Evolutionary conservation across 2,888 invertebrate genomes (phyloP).

Genomic region (Erebia aethiops): DNA sequence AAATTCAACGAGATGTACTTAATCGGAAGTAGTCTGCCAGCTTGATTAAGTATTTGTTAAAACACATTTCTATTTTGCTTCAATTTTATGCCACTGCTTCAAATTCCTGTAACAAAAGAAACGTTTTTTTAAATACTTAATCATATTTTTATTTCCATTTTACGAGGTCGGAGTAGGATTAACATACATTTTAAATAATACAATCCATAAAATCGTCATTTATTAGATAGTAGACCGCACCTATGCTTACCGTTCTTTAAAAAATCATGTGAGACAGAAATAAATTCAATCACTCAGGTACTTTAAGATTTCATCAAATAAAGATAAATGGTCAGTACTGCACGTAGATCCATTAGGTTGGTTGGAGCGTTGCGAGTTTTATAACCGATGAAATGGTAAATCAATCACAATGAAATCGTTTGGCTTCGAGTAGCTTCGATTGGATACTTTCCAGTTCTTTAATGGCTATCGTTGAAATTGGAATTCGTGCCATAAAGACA

Average conservation of each 20-base stretch:
- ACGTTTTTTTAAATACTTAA: background rate
- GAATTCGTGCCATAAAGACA: slow-evolving; percentile 25
- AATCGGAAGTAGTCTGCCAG: slow-evolving; percentile 75
- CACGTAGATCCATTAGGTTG: slow-evolving; percentile 49
- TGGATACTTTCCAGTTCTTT: slow-evolving; percentile 53
- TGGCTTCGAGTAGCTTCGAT: slow-evolving; percentile 51
- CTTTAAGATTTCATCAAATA: slow-evolving; percentile 18
- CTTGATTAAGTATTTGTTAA: slow-evolving; percentile 71
- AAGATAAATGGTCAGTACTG: slow-evolving; percentile 26
- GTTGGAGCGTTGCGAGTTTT: slow-evolving; percentile 51
- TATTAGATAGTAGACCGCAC: background rate
- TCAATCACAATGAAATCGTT: slow-evolving; percentile 68
- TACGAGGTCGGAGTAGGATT: too few relatives aligned
- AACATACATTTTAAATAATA: too few relatives aligned
- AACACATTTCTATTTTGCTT: slow-evolving; percentile 70
- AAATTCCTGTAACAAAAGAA: slow-evolving; percentile 64
- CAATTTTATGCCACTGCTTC: slow-evolving; percentile 36
- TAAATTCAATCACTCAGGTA: slow-evolving; percentile 15
- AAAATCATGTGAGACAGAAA: background rate
- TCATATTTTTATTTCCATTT: too few relatives aligned
- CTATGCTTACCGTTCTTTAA: background rate
- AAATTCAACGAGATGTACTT: slow-evolving; percentile 58
- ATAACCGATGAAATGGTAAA: slow-evolving; percentile 59
- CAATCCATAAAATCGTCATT: too few relatives aligned
- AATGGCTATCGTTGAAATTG: slow-evolving; percentile 47